Evolutionary conservation across 2,797 vertebrate genomes (phyloP), one percentile per base, ranked within the genome.

Genomic region (Jordanella pulchra): DNA sequence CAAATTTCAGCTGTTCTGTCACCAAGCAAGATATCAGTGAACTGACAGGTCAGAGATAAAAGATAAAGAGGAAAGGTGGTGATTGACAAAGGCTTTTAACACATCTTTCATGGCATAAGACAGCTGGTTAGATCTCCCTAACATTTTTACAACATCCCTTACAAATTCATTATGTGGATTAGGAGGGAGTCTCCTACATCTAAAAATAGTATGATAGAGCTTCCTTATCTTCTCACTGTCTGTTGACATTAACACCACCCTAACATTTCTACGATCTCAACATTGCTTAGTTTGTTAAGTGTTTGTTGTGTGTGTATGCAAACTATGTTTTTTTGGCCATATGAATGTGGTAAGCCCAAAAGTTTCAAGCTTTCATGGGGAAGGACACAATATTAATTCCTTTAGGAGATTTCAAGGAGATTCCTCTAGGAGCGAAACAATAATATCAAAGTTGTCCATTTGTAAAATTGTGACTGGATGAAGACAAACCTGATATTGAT

Each of bases 21-120:
- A 55, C 39, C n/a, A 65, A 80, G 72, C 75, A 73, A 80, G 76
- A 85, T 58, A 78, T 83, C 70, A 48, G 67, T 5, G 7, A 6
- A 10, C 72, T 81, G 87, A 82, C 77, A 84, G 74, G 76, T 73
- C 28, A 3, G 35, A 80, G 73, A 89, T 88, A 78, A 86, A 84
- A 83, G 74, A 78, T 25, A 7, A 72, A 76, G 48, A 44, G 65
- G 64, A 50, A 32, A 27, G 5, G 27, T 13, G 53, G 69, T 65
- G 69, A 75, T 48, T 64, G 81, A 71, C n/a, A 71, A 67, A 63
- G 47, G 76, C 67, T 72, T 75, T 82, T 77, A 83, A 81, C 55
- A 27, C 47, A 77, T 66, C 73, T 69, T 28, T 73, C 67, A 65
- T 30, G 66, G 74, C 51, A 54, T 58, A 51, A 67, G 66, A 53